These are phyloP conservation scores for Thereuonema tuberculata DNA, from an alignment of 1,140 invertebrate genomes.

Conservation along the genomic window DNA sequence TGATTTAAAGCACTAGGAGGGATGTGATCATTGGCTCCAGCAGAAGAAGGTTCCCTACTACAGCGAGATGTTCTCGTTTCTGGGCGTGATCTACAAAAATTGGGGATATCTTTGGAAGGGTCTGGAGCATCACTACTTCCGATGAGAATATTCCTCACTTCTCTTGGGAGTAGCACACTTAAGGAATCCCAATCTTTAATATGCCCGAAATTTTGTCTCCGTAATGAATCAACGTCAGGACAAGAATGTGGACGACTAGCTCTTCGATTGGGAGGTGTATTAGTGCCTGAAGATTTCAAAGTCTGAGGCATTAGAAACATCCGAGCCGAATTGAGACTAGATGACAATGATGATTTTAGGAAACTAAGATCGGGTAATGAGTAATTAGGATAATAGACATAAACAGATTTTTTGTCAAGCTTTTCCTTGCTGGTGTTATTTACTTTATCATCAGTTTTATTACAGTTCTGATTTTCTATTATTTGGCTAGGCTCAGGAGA, in stretches of 20 bases:
- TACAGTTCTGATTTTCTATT: neutral
- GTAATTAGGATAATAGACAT: constrained; percentile 83
- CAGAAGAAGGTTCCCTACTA: too few relatives aligned
- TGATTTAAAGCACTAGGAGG: constrained; percentile 58
- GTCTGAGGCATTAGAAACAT: neutral
- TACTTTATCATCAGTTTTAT: neutral
- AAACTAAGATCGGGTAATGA: constrained; percentile 76
- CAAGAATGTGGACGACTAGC: constrained; percentile 56
- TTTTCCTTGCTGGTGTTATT: neutral
- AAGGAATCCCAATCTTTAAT: constrained; percentile 83
- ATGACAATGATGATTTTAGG: constrained; percentile 30
- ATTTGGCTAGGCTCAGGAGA: too few relatives aligned
- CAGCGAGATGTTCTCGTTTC: too few relatives aligned
- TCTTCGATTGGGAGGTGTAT: constrained; percentile 28
- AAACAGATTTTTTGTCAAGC: constrained; percentile 43
- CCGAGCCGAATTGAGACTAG: neutral
- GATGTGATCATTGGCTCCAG: constrained; percentile 34
- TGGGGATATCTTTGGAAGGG: neutral
- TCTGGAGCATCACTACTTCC: neutral
- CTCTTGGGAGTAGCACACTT: constrained; percentile 64
- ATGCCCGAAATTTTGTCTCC: constrained; percentile 57
- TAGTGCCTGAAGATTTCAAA: constrained; percentile 5
- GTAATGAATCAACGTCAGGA: constrained; percentile 63
- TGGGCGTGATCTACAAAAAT: neutral
- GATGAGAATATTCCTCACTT: constrained; percentile 39